A percentile compares a stretch with the other conserved stretches of the same genome.
Evolutionary conservation across 1,140 invertebrate species (phyloP).

Genomic region (Sinella curviseta): DNA sequence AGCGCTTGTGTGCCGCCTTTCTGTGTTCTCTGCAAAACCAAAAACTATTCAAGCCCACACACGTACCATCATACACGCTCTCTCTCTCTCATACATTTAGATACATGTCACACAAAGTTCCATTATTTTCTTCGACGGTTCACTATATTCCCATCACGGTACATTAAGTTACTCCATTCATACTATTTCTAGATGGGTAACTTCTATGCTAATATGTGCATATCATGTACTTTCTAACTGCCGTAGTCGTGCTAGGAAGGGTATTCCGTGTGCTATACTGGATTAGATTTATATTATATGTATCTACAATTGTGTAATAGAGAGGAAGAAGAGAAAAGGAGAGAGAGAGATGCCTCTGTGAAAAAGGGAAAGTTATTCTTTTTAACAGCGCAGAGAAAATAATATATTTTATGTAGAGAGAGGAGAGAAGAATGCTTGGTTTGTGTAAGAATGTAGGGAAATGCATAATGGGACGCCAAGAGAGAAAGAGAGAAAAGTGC

Average conservation of each 20-base stretch:
- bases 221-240: neutral
- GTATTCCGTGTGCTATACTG: neutral
- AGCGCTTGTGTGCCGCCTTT: neutral
- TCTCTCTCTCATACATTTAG: slow-evolving; percentile 16
- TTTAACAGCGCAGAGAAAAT: neutral
- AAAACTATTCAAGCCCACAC: neutral
- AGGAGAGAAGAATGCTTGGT: neutral
- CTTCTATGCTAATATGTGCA: slow-evolving; percentile 36
- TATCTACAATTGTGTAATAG: neutral
- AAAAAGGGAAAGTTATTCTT: neutral
- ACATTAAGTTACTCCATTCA: slow-evolving; percentile 39
- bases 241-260: neutral
- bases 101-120: slow-evolving; percentile 23
- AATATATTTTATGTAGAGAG: neutral
- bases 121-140: slow-evolving; percentile 28
- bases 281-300: neutral
- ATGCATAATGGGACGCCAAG: neutral
- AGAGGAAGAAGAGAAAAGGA: neutral
- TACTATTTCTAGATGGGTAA: slow-evolving; percentile 12
- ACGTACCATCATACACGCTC: neutral
- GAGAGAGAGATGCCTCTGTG: neutral
- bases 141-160: slow-evolving; percentile 47
- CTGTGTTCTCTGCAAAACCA: neutral
- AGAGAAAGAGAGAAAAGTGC: neutral
- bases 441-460: neutral